Evolutionary conservation across 2,797 vertebrate genomes (phyloP), one percentile per base, ranked within the genome.

Genomic region (Chloroceryle amazona): DNA sequence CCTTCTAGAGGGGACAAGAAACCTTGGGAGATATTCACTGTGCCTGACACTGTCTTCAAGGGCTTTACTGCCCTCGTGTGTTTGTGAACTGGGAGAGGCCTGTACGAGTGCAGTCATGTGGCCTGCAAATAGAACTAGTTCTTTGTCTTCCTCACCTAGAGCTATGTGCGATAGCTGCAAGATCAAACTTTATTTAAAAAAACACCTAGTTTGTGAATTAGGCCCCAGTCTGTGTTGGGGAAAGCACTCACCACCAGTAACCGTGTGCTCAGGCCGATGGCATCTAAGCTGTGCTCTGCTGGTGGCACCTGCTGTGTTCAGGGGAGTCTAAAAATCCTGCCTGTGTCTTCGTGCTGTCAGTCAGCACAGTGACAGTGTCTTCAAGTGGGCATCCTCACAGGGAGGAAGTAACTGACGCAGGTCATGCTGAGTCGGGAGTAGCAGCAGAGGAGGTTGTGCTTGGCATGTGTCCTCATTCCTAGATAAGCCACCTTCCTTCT

Each of bases 31-130:
- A 25, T 35, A 1, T 19, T 22, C 33, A 18, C 42, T 31, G 33
- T 33, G 52, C 42, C 46, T 71, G 63, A 4, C 7, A 4, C 17
- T 13, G 65, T 39, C 49, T 96, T 11, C 73, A 29, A 61, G 41
- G 91, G 57, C 44, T 91, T 62, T 94, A 68, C 94, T 96, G 97
- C 97, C 97, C 97, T 95, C 97, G 11, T 90, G 96, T 4, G 97
- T 91, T 51, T 46, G 21, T 19, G 29, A 31, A 1, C 21, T 47
- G 65, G 52, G 66, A 87, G 39, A 72, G 37, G 73, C 62, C 39
- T 23, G 22, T 8, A 5, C 4, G 25, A 28, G 41, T 11, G 26
- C 70, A 21, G 26, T 89, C 93, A 85, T 31, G 7, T 72, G 81
- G 31, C 46, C 49, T 33, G 67, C 49, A n/a, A 62, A 62, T 16